phyloP scores from a whole-genome alignment of 92 coral and sea anemone species.

The Phenganax subtilis region DNA sequence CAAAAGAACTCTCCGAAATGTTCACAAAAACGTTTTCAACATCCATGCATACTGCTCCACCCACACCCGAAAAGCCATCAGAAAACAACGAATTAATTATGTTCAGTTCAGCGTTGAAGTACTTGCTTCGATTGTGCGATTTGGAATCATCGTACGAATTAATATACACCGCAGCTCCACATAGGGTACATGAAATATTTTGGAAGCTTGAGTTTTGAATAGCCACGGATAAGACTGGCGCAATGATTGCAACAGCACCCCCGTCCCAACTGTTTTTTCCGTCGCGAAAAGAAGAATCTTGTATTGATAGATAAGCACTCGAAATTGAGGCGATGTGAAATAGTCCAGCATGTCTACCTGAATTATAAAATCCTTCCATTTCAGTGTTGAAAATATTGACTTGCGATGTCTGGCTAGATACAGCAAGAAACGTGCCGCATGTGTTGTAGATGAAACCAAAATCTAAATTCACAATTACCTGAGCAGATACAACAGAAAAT shows the following conservation, averaged over 20 bases:
- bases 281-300: constrained; percentile 8
- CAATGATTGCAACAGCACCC: constrained; percentile 26
- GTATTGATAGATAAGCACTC: neutral
- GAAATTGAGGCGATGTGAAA: constrained; percentile 11
- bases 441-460: constrained; percentile 2
- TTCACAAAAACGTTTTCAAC: neutral
- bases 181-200: neutral
- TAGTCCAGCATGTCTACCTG: too few species aligned
- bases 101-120: neutral
- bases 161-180: constrained; percentile 21
- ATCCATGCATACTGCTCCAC: constrained; percentile 14
- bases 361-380: too few species aligned
- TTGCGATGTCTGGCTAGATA: neutral
- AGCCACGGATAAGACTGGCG: neutral
- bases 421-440: neutral
- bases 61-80: neutral
- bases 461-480: neutral
- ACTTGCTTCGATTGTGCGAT: neutral
- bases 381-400: neutral
- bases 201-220: constrained; percentile 18
- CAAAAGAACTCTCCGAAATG: neutral
- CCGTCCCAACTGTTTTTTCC: constrained; percentile 4
- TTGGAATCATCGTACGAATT: neutral
- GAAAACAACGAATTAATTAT: constrained; percentile 32
- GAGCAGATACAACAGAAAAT: too few species aligned